Conservation (phyloP, 2,888 invertebrate genomes). For the Netelia inedita region DNA sequence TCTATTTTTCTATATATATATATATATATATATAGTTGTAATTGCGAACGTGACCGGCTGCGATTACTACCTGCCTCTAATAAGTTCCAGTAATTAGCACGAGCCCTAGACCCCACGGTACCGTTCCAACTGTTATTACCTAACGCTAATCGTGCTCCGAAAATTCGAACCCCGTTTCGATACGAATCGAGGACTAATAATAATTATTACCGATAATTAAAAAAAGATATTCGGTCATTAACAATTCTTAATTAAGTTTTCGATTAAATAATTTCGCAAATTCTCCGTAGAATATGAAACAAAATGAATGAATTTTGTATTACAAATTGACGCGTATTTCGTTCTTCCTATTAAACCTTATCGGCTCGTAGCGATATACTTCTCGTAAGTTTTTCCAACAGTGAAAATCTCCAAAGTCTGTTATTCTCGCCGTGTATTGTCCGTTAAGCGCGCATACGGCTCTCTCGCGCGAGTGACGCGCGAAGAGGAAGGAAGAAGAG, state of each 20-base stretch:
- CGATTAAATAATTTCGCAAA: too few species aligned
- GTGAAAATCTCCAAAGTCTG: neutral
- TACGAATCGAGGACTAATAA: neutral
- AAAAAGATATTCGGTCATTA: too few species aligned
- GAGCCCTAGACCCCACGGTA: constrained; percentile 38
- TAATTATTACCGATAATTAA: neutral
- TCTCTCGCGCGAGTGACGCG: neutral
- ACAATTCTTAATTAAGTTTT: too few species aligned
- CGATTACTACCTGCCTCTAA: constrained; percentile 57
- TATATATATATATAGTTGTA: constrained; percentile 23
- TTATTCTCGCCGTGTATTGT: constrained; percentile 3
- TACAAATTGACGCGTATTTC: too few species aligned
- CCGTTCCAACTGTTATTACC: constrained; percentile 39
- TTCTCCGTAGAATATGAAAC: too few species aligned
- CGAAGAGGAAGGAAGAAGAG: neutral
- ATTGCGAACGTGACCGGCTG: constrained; percentile 64
- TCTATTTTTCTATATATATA: neutral
- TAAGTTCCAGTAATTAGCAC: constrained; percentile 65
- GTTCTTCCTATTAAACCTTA: too few species aligned
- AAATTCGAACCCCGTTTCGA: constrained; percentile 14
- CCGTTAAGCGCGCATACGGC: constrained; percentile 55
- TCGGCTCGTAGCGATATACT: too few species aligned
- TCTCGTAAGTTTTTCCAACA: neutral
- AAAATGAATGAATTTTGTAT: too few species aligned
- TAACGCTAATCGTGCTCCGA: neutral